phyloP scores from a whole-genome alignment of 2,888 invertebrate species.

The Gymnocheta viridis region DNA sequence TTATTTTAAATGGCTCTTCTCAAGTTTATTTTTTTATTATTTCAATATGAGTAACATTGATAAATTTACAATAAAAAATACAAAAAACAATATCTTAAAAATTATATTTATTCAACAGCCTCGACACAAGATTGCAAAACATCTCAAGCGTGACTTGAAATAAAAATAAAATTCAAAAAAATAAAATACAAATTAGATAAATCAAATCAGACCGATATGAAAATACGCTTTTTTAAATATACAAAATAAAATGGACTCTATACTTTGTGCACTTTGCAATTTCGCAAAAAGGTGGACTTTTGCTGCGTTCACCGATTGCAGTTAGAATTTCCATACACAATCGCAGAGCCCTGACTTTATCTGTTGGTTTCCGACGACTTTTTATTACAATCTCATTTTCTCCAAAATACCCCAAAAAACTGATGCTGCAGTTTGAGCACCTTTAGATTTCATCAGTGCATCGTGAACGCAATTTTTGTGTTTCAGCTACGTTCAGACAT shows the following conservation, averaged over 20 bases:
- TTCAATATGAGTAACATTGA: constrained; percentile 39
- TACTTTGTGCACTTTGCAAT: too few relatives aligned
- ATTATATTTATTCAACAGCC: constrained; percentile 45
- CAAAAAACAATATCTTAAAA: constrained; percentile 10
- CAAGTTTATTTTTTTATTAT: constrained; percentile 33
- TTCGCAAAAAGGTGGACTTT: too few relatives aligned
- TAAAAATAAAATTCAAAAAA: constrained; percentile 8
- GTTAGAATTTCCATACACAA: too few relatives aligned
- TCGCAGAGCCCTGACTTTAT: too few relatives aligned
- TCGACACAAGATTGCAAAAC: constrained; percentile 63
- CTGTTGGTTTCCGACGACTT: too few relatives aligned
- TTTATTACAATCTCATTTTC: too few relatives aligned
- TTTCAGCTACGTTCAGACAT: too few relatives aligned
- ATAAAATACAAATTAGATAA: constrained; percentile 11
- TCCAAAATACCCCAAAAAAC: too few relatives aligned
- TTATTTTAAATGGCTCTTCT: constrained; percentile 35
- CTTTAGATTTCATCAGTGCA: too few relatives aligned
- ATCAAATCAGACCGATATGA: constrained; percentile 5
- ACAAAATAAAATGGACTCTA: background rate
- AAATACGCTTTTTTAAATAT: constrained; percentile 2
- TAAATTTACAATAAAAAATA: constrained; percentile 6
- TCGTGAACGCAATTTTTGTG: too few relatives aligned
- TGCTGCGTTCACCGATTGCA: too few relatives aligned
- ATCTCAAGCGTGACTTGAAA: constrained; percentile 63
- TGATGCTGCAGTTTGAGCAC: too few relatives aligned